A percentile compares a stretch with the other conserved stretches of the same genome.
Evolutionary conservation across 1,140 invertebrate genomes (phyloP).

Genomic region (Chironomus striatipennis): DNA sequence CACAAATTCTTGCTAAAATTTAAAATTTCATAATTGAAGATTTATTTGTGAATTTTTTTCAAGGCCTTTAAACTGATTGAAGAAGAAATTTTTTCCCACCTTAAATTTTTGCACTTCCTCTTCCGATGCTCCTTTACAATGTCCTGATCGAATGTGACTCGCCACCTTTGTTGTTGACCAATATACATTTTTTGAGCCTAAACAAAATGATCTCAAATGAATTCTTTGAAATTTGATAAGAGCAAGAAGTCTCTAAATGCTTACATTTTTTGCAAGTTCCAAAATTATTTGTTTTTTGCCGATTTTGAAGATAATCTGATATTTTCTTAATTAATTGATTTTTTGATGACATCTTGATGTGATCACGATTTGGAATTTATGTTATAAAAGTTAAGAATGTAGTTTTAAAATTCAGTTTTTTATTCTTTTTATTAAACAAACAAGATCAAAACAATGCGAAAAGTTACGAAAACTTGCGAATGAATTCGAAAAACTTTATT

Average conservation of each 20-base stretch:
- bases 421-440: no score
- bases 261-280: slow-evolving; percentile 5
- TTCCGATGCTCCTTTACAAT: not conserved
- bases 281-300: slow-evolving; percentile 16
- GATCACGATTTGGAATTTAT: not conserved
- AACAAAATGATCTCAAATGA: not conserved
- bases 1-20: not conserved
- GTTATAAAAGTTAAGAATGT: no score
- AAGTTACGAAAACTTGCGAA: not conserved
- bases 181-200: slow-evolving; percentile 10
- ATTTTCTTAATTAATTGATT: slow-evolving; percentile 5
- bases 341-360: not conserved
- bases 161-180: not conserved
- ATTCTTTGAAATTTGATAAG: not conserved
- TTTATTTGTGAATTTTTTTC: no score
- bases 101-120: slow-evolving; percentile 15
- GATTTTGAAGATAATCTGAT: not conserved
- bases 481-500: not conserved
- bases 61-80: not conserved
- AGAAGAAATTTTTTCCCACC: not conserved
- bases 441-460: not conserved
- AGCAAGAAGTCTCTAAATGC: not conserved
- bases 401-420: no score
- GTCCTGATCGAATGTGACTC: not conserved
- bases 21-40: no score